These are phyloP conservation scores for Hemistola chrysoprasaria DNA, from an alignment of 2,888 invertebrate genomes.

Conservation along the genomic window DNA sequence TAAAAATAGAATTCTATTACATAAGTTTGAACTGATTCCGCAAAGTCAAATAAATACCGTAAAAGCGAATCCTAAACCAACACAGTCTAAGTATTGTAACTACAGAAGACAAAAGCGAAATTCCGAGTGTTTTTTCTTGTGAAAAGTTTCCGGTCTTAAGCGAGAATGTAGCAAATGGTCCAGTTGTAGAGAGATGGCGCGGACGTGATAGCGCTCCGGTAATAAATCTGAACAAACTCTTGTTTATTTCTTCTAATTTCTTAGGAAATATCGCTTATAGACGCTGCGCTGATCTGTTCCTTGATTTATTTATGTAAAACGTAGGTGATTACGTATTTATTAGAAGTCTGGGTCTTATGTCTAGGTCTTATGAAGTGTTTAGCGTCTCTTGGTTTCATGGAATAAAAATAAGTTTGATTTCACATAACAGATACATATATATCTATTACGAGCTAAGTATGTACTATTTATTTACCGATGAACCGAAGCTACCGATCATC, in stretches of 20 bases:
- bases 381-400: too few relatives aligned
- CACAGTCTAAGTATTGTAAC: not conserved
- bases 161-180: constrained; percentile 11
- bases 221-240: constrained; percentile 22
- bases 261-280: constrained; percentile 7
- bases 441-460: too few relatives aligned
- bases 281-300: constrained; percentile 2
- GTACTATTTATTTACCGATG: too few relatives aligned
- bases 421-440: too few relatives aligned
- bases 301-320: not conserved
- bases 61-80: constrained; percentile 19
- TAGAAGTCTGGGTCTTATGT: too few relatives aligned
- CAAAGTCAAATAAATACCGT: constrained; percentile 6
- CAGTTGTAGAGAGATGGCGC: constrained; percentile 7
- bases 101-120: constrained; percentile 2
- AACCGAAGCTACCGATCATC: too few relatives aligned
- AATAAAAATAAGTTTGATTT: too few relatives aligned
- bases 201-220: constrained; percentile 19
- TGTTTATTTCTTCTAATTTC: constrained; percentile 24
- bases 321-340: too few relatives aligned
- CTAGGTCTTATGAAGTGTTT: too few relatives aligned
- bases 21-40: constrained; percentile 5
- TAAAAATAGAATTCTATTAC: constrained; percentile 4
- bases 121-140: constrained; percentile 2
- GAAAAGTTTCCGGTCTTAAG: not conserved